These are phyloP conservation scores for Uloborus diversus DNA, from an alignment of 1,140 invertebrate genomes.

Conservation along the genomic window DNA sequence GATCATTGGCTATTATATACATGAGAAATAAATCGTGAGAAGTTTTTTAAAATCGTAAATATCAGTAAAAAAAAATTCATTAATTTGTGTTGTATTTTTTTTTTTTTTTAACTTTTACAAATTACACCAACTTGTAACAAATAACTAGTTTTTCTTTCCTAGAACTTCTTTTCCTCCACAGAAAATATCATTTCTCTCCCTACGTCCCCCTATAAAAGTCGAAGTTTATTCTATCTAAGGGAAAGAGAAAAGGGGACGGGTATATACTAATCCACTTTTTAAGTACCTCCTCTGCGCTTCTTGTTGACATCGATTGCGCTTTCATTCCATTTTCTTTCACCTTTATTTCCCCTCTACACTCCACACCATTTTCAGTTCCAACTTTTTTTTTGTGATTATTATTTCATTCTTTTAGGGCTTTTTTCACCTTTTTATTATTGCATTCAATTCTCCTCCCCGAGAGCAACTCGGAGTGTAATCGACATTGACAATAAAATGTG, in stretches of 20 bases:
- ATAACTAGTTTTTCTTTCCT: too few relatives aligned
- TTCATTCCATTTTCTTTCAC: conserved; percentile 36
- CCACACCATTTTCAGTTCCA: background rate
- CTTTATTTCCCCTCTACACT: background rate
- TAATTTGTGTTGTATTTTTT: too few relatives aligned
- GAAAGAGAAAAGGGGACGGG: background rate
- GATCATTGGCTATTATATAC: too few relatives aligned
- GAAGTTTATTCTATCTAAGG: background rate
- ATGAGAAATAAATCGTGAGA: too few relatives aligned
- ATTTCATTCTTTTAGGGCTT: background rate
- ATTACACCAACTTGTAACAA: too few relatives aligned
- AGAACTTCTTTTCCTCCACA: too few relatives aligned
- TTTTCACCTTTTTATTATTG: background rate
- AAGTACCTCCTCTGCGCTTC: conserved; percentile 34
- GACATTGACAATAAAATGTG: conserved; percentile 41
- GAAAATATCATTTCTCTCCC: too few relatives aligned
- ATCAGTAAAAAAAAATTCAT: too few relatives aligned
- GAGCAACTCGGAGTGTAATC: conserved; percentile 11
- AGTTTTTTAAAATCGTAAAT: too few relatives aligned
- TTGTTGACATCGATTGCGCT: conserved; percentile 24
- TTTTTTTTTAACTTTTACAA: too few relatives aligned
- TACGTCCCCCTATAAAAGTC: too few relatives aligned
- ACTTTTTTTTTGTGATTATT: background rate
- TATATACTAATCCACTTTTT: conserved; percentile 50
- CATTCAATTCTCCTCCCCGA: conserved; percentile 11